phyloP scores from a whole-genome alignment of 1,140 invertebrate species.

The Lepidurus couesii region DNA sequence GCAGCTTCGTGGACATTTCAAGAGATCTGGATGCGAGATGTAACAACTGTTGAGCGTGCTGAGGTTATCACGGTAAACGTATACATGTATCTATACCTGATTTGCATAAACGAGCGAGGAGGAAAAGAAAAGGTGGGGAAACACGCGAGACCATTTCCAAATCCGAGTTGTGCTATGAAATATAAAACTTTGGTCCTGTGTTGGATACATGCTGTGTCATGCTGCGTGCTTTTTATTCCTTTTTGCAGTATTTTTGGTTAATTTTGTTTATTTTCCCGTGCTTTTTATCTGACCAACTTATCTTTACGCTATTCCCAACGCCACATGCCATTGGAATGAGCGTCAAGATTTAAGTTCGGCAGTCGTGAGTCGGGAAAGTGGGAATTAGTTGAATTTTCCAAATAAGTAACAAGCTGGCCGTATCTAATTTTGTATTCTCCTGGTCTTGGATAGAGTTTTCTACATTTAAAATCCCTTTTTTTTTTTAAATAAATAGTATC shows the following conservation, averaged over 20 bases:
- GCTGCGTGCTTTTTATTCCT: background rate
- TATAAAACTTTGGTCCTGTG: background rate
- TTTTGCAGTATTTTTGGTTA: background rate
- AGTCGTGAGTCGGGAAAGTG: conserved; percentile 12
- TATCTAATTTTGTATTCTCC: no score
- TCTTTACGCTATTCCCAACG: background rate
- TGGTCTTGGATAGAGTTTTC: no score
- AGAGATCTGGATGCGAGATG: background rate
- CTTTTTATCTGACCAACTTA: background rate
- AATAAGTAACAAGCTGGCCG: background rate
- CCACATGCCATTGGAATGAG: background rate
- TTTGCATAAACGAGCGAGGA: conserved; percentile 14
- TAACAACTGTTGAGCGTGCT: conserved; percentile 9
- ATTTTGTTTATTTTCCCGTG: background rate
- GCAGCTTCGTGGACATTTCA: background rate
- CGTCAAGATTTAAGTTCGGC: background rate
- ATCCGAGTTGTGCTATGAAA: background rate
- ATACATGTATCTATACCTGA: background rate
- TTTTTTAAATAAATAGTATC: no score
- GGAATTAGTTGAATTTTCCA: background rate
- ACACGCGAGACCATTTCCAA: conserved; percentile 10
- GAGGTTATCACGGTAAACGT: background rate
- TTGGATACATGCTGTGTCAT: background rate
- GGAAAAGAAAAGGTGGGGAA: background rate
- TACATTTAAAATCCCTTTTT: no score